Base-by-base conservation (phyloP, 2,797 vertebrate genomes). In the Takifugu ocellatus region DNA sequence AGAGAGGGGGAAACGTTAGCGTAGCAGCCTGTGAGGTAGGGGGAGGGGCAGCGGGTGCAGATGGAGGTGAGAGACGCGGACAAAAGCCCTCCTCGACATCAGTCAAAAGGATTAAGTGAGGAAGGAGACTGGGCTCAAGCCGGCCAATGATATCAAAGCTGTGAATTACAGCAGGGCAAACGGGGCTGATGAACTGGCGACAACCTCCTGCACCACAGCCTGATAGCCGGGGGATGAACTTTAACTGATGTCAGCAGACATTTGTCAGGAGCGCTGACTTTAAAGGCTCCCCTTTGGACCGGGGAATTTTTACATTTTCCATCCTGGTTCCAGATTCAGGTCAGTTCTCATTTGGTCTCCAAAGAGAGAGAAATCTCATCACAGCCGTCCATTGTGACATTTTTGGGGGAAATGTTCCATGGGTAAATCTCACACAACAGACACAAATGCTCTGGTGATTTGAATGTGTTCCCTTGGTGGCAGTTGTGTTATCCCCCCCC, bases 131-230 rank as follows among this genome's bases (percentile, higher is more conserved):
- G 49, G 17, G 51, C 61, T 59, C 33, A 57, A 61, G 52, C 61
- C 65, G 50, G 59, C 11, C 53, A 61, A 57, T 44, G 27, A 39
- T 56, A 63, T 64, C 25, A 29, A 68, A 71, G 24, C 44, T 42
- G 61, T 83, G 79, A 79, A 83, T 75, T 70, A 70, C 61, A 48
- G 52, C 31, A 10, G 56, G 64, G 68, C 66, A 54, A 61, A 51
- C 3, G 54, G 51, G 63, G 33, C 47, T 49, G 64, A 73, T 77
- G 54, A 69, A 72, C 70, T 65, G 25, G 60, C 64, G 72, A 73
- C 65, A 62, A 64, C 68, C 49, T 65, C 70, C 47, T 53, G 59
- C 56, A 63, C 39, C 54, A 49, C 60, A 70, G 73, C 68, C 60
- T 59, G 74, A 81, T 61, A 36, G 65, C 54, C 36, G 1, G 12